Evolutionary conservation across 2,113 vertebrate genomes (phyloP).

Genomic region (Maccullochella peelii): DNA sequence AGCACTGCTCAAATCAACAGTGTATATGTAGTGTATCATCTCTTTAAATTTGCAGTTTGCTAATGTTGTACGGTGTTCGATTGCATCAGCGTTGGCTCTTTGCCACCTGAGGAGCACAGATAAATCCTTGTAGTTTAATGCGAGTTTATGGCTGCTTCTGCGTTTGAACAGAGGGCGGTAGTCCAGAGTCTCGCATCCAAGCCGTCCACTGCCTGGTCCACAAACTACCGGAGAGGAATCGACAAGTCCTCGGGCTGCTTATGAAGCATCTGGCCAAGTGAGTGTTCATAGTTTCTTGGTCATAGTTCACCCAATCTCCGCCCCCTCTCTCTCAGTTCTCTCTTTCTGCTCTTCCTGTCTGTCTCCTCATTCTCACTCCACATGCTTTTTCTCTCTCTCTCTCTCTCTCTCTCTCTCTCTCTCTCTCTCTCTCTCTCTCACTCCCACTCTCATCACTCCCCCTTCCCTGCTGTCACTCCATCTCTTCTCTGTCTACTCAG

Average conservation of each 20-base stretch:
- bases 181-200: conserved; percentile 92
- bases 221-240: conserved; percentile 96
- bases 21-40: conserved; percentile 13
- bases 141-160: conserved; percentile 40
- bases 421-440: conserved; percentile 77
- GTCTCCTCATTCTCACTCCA: conserved; percentile 81
- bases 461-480: conserved; percentile 82
- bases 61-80: conserved; percentile 30
- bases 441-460: conserved; percentile 82
- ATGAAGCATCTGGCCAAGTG: conserved; percentile 98
- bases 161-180: conserved; percentile 88
- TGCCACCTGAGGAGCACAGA: conserved; percentile 49
- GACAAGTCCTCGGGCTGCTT: conserved; percentile 93
- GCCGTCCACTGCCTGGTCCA: conserved; percentile 95
- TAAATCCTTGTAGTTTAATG: conserved; percentile 56
- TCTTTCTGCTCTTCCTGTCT: conserved; percentile 76
- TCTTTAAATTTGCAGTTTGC: conserved; percentile 35
- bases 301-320: conserved; percentile 76
- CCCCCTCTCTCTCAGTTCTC: conserved; percentile 68
- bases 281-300: conserved; percentile 80
- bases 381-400: conserved; percentile 72
- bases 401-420: conserved; percentile 76
- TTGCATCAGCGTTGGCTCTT: conserved; percentile 51
- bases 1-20: conserved; percentile 1
- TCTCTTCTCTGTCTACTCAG: conserved; percentile 77